Base-by-base conservation (phyloP, 2,113 vertebrate species). In the Xiphophorus maculatus region DNA sequence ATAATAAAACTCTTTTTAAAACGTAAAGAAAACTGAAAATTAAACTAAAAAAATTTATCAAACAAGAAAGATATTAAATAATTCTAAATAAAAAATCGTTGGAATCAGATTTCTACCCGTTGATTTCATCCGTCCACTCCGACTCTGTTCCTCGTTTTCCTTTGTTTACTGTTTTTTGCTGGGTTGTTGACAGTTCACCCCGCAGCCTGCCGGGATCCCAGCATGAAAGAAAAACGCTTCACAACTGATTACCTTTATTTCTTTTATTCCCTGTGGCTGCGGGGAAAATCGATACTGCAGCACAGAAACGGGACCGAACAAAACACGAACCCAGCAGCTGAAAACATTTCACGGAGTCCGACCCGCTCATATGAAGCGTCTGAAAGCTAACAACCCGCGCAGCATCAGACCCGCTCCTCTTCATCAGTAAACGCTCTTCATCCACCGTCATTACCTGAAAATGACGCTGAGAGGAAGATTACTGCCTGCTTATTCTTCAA, bases 401-500 rank as follows among this genome's bases (percentile, higher is more conserved):
- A 33, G 51, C 35, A n/a, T 60, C 13, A 44, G 14, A 40, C 25
- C 19, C 8, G 11, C 33, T 65, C 25, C 68, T 66, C 37, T 61
- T 58, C 54, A 44, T 71, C 33, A 15, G 1, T 22, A 15, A 48
- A 28, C 27, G 70, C 80, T 71, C 22, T 66, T 74, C 42, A 13
- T 63, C 64, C n/a, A 28, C 79, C 65, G 63, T 79, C 76, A 77
- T 73, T 69, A 51, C 63, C 69, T 33, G 63, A 63, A 22, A 73
- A 81, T 81, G 81, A 40, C 11, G 27, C 62, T 37, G 10, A 61
- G 61, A 32, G 77, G 82, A 80, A 69, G 85, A 79, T 82, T 11
- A 5, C 27, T 48, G 72, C 54, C 67, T 15, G 25, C 71, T 77
- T 17, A 1, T 37, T 5, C 51, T 62, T 71, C 19, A 63, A 51